Conservation (phyloP, 1,140 invertebrate genomes). For the Mylabris phalerata region DNA sequence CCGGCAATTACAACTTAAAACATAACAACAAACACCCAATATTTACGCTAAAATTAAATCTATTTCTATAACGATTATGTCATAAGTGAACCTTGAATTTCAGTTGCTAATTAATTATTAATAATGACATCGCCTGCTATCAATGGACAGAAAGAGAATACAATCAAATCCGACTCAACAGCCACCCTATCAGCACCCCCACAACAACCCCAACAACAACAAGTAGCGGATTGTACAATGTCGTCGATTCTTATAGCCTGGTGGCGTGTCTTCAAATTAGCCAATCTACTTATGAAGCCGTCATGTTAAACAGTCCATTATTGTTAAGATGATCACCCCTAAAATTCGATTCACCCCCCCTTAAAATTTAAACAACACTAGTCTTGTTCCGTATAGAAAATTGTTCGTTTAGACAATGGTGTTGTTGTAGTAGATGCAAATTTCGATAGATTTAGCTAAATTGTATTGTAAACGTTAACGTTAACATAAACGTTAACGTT, state of each 20-base stretch:
- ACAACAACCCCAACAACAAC: conserved; percentile 6
- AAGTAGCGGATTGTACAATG: conserved; percentile 18
- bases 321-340: too few species aligned
- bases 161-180: conserved; percentile 26
- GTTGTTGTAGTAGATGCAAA: too few species aligned
- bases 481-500: too few species aligned
- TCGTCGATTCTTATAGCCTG: conserved; percentile 42
- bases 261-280: conserved; percentile 50
- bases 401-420: too few species aligned
- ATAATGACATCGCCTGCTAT: conserved; percentile 40
- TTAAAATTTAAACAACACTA: too few species aligned
- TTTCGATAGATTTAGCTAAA: too few species aligned
- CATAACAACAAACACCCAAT: too few species aligned
- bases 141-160: conserved; percentile 31
- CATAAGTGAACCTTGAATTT: background rate
- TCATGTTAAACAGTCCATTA: conserved; percentile 42
- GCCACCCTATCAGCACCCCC: conserved; percentile 17
- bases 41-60: too few species aligned
- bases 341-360: too few species aligned
- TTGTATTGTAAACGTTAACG: too few species aligned
- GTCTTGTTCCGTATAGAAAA: too few species aligned
- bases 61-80: background rate
- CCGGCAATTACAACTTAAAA: too few species aligned
- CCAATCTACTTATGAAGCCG: conserved; percentile 50
- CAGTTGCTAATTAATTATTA: background rate